Evolutionary conservation across 2,888 invertebrate genomes (phyloP).

Genomic region (Andrena haemorrhoa): DNA sequence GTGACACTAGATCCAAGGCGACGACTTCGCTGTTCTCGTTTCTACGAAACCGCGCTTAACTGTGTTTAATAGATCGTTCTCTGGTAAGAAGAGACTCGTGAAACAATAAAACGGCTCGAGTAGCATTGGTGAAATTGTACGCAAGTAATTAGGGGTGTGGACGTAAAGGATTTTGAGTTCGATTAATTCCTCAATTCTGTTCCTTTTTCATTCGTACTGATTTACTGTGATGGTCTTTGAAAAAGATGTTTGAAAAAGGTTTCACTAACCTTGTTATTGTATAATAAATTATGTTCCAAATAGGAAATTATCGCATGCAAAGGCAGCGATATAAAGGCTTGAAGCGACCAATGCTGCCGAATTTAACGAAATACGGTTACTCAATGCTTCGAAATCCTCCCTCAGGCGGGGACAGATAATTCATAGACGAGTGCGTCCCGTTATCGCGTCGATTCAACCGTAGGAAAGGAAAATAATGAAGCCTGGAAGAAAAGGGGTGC

Average conservation of each 20-base stretch:
- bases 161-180: not conserved
- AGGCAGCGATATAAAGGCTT: not conserved
- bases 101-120: not conserved
- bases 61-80: not conserved
- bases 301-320: too few species aligned
- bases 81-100: not conserved
- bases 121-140: not conserved
- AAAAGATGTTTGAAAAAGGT: too few species aligned
- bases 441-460: not conserved
- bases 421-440: not conserved
- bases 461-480: constrained; percentile 42
- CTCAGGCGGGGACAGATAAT: not conserved
- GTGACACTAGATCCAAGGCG: constrained; percentile 6
- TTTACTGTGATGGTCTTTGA: too few species aligned
- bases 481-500: constrained; percentile 24
- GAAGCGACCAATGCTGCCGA: not conserved
- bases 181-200: too few species aligned
- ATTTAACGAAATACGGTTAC: constrained; percentile 1
- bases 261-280: too few species aligned
- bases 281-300: too few species aligned
- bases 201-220: not conserved
- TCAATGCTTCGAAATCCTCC: constrained; percentile 1
- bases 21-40: constrained; percentile 23
- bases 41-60: constrained; percentile 8
- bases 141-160: not conserved